These are phyloP conservation scores for Cossypha polioptera DNA, from an alignment of 2,797 vertebrate genomes.

Conservation along the genomic window DNA sequence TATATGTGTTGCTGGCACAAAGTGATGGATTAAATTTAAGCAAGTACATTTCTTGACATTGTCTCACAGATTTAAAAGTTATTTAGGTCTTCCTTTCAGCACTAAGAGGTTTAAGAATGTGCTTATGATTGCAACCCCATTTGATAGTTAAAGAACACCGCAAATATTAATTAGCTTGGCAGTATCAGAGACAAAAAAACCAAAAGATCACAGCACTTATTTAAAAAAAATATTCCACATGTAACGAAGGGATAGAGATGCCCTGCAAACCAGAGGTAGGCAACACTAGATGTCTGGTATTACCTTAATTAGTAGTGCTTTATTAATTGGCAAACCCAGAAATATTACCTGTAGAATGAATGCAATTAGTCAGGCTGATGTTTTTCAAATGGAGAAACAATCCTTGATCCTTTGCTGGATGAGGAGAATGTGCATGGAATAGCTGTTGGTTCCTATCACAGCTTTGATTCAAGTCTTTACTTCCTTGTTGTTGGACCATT, in stretches of 20 bases:
- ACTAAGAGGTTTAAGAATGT: conserved; percentile 62
- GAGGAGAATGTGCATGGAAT: not conserved
- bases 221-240: not conserved
- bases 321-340: not conserved
- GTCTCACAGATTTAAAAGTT: conserved; percentile 48
- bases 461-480: not conserved
- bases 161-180: conserved; percentile 52
- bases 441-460: not conserved
- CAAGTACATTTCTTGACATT: conserved; percentile 55
- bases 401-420: not conserved
- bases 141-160: not conserved
- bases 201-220: not conserved
- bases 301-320: not conserved
- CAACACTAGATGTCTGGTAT: not conserved
- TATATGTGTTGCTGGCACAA: conserved; percentile 53
- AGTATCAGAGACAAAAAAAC: not conserved
- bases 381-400: not conserved
- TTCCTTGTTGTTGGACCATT: not conserved
- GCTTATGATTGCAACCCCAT: conserved; percentile 40
- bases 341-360: not conserved
- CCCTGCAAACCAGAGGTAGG: not conserved
- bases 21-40: conserved; percentile 68
- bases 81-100: conserved; percentile 57
- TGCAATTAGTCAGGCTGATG: not conserved
- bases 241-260: not conserved